A percentile compares a stretch with the other conserved stretches of the same genome.
These are phyloP conservation scores for Brevimyrus niger DNA, from an alignment of 2,113 vertebrate species.

Conservation along the genomic window DNA sequence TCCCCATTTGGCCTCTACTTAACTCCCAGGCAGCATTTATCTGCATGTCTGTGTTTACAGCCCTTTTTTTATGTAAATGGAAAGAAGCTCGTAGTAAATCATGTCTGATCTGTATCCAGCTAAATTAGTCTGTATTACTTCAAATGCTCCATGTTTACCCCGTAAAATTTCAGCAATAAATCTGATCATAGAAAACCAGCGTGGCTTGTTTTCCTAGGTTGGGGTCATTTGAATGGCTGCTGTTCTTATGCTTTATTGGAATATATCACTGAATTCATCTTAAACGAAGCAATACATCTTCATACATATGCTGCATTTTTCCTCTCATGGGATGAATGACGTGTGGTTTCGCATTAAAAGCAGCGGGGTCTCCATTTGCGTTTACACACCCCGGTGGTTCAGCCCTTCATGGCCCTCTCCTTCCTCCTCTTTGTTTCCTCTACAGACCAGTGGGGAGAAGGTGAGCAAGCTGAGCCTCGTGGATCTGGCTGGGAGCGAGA, in stretches of 20 bases:
- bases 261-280: constrained; percentile 16
- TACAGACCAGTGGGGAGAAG: constrained; percentile 91
- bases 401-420: background rate
- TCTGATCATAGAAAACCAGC: constrained; percentile 21
- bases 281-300: constrained; percentile 8
- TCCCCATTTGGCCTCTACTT: background rate
- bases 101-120: background rate
- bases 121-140: background rate
- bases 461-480: constrained; percentile 94
- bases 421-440: background rate
- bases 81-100: background rate
- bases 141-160: background rate
- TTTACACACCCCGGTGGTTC: background rate
- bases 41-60: background rate
- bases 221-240: constrained; percentile 12
- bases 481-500: constrained; percentile 90
- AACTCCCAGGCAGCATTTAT: background rate
- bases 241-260: constrained; percentile 23
- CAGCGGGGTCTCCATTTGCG: background rate
- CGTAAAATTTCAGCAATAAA: background rate
- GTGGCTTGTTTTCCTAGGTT: constrained; percentile 29
- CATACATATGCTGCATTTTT: background rate
- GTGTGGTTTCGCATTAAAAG: background rate
- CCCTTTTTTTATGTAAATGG: constrained; percentile 4
- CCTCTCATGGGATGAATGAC: background rate